Evolutionary conservation across 2,888 invertebrate genomes (phyloP), one percentile per base, ranked within the genome.

Genomic region (Tachina fera): DNA sequence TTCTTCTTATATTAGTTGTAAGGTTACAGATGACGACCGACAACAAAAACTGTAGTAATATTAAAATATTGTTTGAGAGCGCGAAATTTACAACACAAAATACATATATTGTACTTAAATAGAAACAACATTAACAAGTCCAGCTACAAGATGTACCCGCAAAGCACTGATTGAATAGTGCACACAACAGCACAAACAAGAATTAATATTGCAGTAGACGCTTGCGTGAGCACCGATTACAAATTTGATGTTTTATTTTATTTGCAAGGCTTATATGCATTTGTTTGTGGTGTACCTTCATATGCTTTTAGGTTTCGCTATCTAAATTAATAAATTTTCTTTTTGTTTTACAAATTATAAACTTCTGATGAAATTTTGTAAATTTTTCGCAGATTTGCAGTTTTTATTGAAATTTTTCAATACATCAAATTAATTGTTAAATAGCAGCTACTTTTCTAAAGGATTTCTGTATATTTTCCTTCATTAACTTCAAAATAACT

Each of bases 1-100:
- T 99, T 84, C 31, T 60, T 70, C n/a, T 63, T 68, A 31, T 74
- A 72, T 78, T 68, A 22, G n/a, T 10, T 76, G 6, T 43, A 41
- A 49, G 63, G n/a, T 43, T 53, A 9, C 41, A 14, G n/a, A 41
- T 70, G 16, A 43, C 39, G 13, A 13, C 60, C 45, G 31, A 70
- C 39, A 39, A 65, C 19, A 22, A 47, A 39, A 61, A 41, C 61
- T 56, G 39, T 68, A 11, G 9, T 19, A 47, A n/a, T 77, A 65
- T 14, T 11, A 68, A 41, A 47, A n/a, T 16, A 14, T 14, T 11
- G 3, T 8, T 68, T 60, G 22, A 45, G 68, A 31, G 41, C n/a
- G 3, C 43, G 39, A 47, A 41, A 39, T 56, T 60, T 49, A 9
- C 47, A 63, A 61, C 70, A 39, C 78, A 43, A n/a, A n/a, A 65